phyloP scores from a whole-genome alignment of 2,888 invertebrate species.

The Cephus sareptanus region DNA sequence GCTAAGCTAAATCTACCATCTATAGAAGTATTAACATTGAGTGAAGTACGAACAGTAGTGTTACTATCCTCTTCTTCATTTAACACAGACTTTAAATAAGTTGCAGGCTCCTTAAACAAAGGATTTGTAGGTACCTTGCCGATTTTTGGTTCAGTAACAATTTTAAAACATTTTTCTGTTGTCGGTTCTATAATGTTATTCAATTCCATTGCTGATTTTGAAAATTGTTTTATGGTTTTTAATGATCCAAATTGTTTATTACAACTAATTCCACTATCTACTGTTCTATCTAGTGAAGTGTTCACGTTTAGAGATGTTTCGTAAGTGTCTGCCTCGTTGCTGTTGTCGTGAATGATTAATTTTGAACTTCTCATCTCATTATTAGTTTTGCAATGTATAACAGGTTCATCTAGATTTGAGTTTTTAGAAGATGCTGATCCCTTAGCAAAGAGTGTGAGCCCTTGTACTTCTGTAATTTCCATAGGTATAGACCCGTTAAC shows the following conservation, averaged over 20 bases:
- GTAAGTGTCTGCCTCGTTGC: slow-evolving; percentile 11
- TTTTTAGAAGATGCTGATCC: too few relatives aligned
- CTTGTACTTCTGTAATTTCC: not conserved
- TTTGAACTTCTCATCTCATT: not conserved
- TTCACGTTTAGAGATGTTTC: slow-evolving; percentile 50
- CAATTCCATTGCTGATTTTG: not conserved
- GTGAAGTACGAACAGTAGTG: slow-evolving; percentile 36
- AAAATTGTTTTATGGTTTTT: slow-evolving; percentile 11
- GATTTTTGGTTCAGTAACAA: not conserved
- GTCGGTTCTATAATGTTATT: not conserved
- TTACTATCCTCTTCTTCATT: slow-evolving; percentile 8
- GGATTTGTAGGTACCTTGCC: not conserved
- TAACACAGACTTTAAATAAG: not conserved
- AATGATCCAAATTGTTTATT: not conserved
- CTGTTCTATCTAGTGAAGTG: slow-evolving; percentile 38
- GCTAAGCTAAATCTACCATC: slow-evolving; percentile 25
- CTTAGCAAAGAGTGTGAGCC: not conserved
- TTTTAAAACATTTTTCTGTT: not conserved
- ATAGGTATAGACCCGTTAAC: not conserved
- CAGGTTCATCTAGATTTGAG: not conserved
- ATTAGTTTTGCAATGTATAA: not conserved
- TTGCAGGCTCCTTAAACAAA: not conserved
- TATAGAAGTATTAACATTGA: slow-evolving; percentile 53
- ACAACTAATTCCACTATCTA: not conserved
- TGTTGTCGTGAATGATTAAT: not conserved